Base-by-base conservation (phyloP, 2,113 vertebrate species). In the Paratilapia polleni region DNA sequence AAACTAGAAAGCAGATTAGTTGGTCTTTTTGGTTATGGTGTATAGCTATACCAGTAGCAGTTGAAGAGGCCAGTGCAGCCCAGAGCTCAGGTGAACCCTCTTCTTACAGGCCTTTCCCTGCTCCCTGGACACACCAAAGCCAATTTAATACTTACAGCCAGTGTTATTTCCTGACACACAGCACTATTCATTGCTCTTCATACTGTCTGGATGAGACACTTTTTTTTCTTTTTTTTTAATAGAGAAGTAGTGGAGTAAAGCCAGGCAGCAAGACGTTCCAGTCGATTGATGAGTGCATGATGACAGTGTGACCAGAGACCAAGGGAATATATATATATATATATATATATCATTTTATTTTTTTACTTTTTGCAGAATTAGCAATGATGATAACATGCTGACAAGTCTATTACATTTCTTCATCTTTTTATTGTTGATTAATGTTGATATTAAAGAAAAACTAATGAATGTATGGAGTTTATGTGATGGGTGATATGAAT, bases 171-270 rank as follows among this genome's bases (percentile, higher is more conserved):
- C 81, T 88, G 85, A 91, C 92, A 90, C 81, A 88, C 38, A 87
- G 80, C 54, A 61, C 92, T 93, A 87, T 89, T 94, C 87, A 93
- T 94, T 80, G 84, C 84, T 92, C 88, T 94, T 92, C 93, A 95
- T 95, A 96, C 85, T 89, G 85, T 83, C 88, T 47, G 7, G 73
- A 83, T 57, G 85, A 94, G 90, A 85, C 87, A 81, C 43, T 15
- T 47, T 52, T 80, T 91, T 90, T 92, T 89, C 1, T 38, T 43
- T 82, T 91, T 91, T 91, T 91, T 91, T 89, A 75, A 63, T 62
- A 66, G 74, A 88, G 80, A 78, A 62, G 63, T 57, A 73, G 62
- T 77, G 77, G 80, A 82, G 75, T 56, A 81, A 70, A 89, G 68
- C 24, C 74, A 87, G 4, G 28, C 31, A 90, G 76, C 36, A 49